Evolutionary conservation across 1,140 invertebrate species (phyloP).

Genomic region (Teleopsis dalmanni): DNA sequence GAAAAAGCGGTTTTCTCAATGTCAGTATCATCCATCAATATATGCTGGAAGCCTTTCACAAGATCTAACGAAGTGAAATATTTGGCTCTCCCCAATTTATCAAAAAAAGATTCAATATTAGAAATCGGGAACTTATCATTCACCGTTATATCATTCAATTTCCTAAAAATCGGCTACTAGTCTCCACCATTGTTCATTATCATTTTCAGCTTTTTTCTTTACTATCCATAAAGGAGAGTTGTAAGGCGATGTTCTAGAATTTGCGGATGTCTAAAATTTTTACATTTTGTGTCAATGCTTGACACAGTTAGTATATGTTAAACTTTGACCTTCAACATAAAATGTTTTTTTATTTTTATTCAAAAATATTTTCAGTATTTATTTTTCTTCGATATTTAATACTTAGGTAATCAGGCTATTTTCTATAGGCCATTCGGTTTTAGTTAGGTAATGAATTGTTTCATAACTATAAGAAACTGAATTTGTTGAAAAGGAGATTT

Average conservation of each 20-base stretch:
- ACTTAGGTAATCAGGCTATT: neutral
- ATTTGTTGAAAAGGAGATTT: neutral
- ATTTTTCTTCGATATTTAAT: neutral
- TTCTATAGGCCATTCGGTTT: neutral
- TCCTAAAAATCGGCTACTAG: neutral
- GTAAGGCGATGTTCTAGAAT: constrained; percentile 1
- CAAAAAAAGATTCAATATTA: neutral
- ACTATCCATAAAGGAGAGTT: constrained; percentile 2
- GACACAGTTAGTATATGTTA: neutral
- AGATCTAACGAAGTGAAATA: neutral
- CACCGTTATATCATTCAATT: neutral
- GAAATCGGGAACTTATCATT: neutral
- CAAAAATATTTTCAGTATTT: constrained; percentile 1
- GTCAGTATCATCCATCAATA: neutral
- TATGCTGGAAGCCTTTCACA: neutral
- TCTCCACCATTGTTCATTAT: neutral
- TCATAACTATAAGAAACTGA: neutral
- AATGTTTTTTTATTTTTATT: constrained; percentile 2
- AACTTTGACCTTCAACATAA: neutral
- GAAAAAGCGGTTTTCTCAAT: neutral
- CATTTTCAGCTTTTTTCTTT: neutral
- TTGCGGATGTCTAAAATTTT: constrained; percentile 3
- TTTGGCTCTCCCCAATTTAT: neutral
- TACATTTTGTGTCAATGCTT: neutral
- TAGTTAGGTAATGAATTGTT: neutral